Percentiles rank a stretch among this genome's conserved stretches.
These are phyloP conservation scores for Tetranychus piercei DNA, from an alignment of 2,888 invertebrate species.

Conservation along the genomic window DNA sequence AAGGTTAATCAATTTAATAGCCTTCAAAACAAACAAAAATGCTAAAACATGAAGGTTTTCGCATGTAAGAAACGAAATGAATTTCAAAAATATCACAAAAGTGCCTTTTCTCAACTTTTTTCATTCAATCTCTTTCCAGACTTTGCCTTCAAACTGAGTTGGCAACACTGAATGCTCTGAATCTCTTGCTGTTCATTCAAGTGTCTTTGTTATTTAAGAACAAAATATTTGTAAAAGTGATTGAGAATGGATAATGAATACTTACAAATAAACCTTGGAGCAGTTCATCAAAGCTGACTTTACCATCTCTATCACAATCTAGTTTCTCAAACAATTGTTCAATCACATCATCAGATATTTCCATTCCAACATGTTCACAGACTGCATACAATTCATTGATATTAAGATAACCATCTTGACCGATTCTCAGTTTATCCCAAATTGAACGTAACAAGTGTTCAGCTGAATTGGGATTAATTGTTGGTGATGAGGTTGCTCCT, in stretches of 20 bases:
- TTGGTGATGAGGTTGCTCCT: neutral
- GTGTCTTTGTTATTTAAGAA: no score
- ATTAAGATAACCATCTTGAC: constrained; percentile 44
- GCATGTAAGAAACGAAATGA: neutral
- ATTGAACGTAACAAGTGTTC: constrained; percentile 44
- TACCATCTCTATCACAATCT: constrained; percentile 14
- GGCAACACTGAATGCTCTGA: no score
- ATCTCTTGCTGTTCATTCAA: neutral
- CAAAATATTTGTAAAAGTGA: neutral
- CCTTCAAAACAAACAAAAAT: no score
- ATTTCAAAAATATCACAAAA: no score
- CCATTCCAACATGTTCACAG: constrained; percentile 48
- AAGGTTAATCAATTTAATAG: neutral
- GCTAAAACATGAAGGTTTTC: neutral
- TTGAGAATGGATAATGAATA: neutral
- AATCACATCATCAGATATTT: constrained; percentile 44
- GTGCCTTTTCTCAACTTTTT: no score
- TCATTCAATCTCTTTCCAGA: no score
- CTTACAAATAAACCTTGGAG: constrained; percentile 8
- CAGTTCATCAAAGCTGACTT: constrained; percentile 11
- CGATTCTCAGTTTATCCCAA: constrained; percentile 45
- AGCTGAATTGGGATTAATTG: constrained; percentile 11
- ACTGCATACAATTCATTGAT: constrained; percentile 45
- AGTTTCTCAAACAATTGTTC: constrained; percentile 15
- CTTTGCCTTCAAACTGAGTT: no score